A percentile compares a stretch with the other conserved stretches of the same genome.
phyloP scores from a whole-genome alignment of 1,140 invertebrate species.

The Drosophila novamexicana region DNA sequence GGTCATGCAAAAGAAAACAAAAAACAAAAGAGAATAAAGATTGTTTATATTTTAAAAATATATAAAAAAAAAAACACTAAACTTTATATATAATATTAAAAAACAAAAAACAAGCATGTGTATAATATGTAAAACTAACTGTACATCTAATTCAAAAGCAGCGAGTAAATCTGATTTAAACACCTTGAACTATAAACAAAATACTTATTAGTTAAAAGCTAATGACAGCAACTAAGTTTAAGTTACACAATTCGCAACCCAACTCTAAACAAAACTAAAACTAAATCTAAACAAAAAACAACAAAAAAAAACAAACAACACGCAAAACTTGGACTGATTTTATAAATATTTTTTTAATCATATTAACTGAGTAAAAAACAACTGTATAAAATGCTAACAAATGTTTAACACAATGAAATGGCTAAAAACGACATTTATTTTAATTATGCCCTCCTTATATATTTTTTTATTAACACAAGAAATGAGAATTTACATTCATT shows the following conservation, averaged over 20 bases:
- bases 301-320: conserved; percentile 50
- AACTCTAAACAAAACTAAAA: conserved; percentile 36
- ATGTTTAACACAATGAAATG: conserved; percentile 20
- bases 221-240: conserved; percentile 58
- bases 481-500: conserved; percentile 38
- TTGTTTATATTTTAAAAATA: conserved; percentile 83
- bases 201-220: conserved; percentile 46
- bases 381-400: conserved; percentile 56
- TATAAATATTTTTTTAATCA: conserved; percentile 82
- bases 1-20: conserved; percentile 5
- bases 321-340: conserved; percentile 83
- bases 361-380: conserved; percentile 53
- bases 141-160: conserved; percentile 47
- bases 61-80: conserved; percentile 53
- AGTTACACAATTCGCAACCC: conserved; percentile 48
- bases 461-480: conserved; percentile 25
- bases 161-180: conserved; percentile 61
- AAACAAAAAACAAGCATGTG: conserved; percentile 45
- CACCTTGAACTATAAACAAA: conserved; percentile 34
- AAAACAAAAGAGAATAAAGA: conserved; percentile 80
- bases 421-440: conserved; percentile 46
- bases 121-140: conserved; percentile 64
- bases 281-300: conserved; percentile 24
- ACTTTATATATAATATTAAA: conserved; percentile 26
- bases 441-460: conserved; percentile 61